Percentiles rank a stretch among this genome's conserved stretches.
Evolutionary conservation across 2,113 vertebrate species (phyloP).

Genomic region (Athene cunicularia): DNA sequence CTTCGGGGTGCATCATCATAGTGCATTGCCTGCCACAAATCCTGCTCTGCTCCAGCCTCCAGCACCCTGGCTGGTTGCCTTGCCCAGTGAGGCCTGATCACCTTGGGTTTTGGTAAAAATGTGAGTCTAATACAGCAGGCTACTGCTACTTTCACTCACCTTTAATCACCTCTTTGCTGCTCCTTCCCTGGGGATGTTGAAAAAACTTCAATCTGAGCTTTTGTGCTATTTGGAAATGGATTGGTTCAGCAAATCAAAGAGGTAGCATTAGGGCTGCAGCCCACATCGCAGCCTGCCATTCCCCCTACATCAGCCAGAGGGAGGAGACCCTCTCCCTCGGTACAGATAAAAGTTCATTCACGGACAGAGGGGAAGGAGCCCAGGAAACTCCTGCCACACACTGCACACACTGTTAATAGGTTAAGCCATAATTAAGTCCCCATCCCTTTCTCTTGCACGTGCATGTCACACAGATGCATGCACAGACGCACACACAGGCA

Average conservation of each 20-base stretch:
- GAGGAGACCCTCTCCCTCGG: background rate
- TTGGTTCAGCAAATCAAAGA: background rate
- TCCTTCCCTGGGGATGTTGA: background rate
- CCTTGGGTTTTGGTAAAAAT: background rate
- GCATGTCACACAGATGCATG: background rate
- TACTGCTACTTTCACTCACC: background rate
- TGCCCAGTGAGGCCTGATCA: background rate
- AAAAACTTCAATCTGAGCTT: background rate
- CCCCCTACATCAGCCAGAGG: background rate
- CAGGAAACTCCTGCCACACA: background rate
- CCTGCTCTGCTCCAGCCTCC: background rate
- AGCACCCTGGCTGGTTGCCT: background rate
- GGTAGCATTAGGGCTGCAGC: background rate
- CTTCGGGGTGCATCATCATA: background rate
- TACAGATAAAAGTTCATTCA: background rate
- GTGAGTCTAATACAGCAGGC: background rate
- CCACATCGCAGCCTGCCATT: background rate
- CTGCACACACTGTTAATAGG: rapidly evolving
- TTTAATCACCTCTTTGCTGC: background rate
- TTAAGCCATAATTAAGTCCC: background rate
- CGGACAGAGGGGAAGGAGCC: background rate
- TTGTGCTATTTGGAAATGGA: background rate
- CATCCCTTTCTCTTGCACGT: background rate
- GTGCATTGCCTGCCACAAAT: background rate
- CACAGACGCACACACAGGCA: background rate